Evolutionary conservation across 2,797 vertebrate genomes (phyloP).

Genomic region (Anas georgica): DNA sequence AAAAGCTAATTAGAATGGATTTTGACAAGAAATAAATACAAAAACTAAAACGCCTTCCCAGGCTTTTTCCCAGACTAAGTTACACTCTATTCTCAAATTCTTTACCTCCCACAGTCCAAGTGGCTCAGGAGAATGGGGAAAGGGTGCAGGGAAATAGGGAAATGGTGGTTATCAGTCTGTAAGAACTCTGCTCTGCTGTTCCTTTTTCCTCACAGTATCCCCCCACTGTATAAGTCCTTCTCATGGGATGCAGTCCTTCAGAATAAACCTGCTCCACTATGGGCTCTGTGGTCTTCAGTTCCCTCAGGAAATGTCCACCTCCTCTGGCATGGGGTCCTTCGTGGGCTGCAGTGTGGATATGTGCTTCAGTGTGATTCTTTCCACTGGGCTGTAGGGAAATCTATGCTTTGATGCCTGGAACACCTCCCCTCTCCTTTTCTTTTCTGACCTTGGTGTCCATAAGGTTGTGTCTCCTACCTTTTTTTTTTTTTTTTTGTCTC

Average conservation of each 20-base stretch:
- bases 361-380: neutral
- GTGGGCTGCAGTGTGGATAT: too few species aligned
- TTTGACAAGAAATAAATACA: neutral
- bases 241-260: neutral
- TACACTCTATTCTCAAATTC: neutral
- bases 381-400: neutral
- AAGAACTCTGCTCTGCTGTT: neutral
- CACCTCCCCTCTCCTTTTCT: neutral
- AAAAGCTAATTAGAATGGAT: neutral
- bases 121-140: accelerated
- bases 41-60: neutral
- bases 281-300: neutral
- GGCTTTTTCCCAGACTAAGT: neutral
- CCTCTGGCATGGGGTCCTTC: too few species aligned
- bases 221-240: accelerated
- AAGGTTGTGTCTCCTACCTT: neutral
- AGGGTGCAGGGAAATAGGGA: too few species aligned
- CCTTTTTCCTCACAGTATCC: neutral
- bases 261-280: neutral
- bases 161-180: too few species aligned
- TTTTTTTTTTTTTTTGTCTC: neutral
- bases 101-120: neutral
- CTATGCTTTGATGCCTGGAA: neutral
- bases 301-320: neutral
- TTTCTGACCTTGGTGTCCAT: neutral